These are phyloP conservation scores for Tarsius wallacei DNA, from an alignment of 2,797 vertebrate genomes.

Conservation along the genomic window DNA sequence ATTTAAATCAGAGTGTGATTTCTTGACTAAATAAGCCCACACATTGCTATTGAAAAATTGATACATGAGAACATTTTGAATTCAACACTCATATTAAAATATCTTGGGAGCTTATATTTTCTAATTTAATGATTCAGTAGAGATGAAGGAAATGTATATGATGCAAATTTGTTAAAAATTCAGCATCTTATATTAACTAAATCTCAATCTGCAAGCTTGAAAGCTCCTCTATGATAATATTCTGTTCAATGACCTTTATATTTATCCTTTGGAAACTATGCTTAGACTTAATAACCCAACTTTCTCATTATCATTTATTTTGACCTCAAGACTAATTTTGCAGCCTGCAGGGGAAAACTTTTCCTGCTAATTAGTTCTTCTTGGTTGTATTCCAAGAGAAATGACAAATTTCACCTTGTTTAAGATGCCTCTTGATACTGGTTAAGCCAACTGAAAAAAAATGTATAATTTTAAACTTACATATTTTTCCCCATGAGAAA, in stretches of 20 bases:
- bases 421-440: conserved; percentile 87
- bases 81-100: conserved; percentile 74
- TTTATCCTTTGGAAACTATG: conserved; percentile 87
- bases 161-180: conserved; percentile 88
- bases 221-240: conserved; percentile 86
- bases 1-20: conserved; percentile 55
- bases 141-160: conserved; percentile 74
- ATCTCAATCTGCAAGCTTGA: conserved; percentile 85
- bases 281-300: conserved; percentile 87
- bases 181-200: conserved; percentile 87
- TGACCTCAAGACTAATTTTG: conserved; percentile 90
- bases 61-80: conserved; percentile 76
- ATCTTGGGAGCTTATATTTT: conserved; percentile 82
- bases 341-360: conserved; percentile 85
- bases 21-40: conserved; percentile 53
- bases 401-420: conserved; percentile 91
- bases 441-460: conserved; percentile 83
- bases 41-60: conserved; percentile 73
- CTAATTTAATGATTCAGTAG: conserved; percentile 86
- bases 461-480: conserved; percentile 72
- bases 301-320: conserved; percentile 89
- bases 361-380: conserved; percentile 90
- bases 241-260: conserved; percentile 87
- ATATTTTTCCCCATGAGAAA: conserved; percentile 80
- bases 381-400: conserved; percentile 88